phyloP scores from a whole-genome alignment of 1,140 invertebrate species.

The Oncopodura yosiiana region DNA sequence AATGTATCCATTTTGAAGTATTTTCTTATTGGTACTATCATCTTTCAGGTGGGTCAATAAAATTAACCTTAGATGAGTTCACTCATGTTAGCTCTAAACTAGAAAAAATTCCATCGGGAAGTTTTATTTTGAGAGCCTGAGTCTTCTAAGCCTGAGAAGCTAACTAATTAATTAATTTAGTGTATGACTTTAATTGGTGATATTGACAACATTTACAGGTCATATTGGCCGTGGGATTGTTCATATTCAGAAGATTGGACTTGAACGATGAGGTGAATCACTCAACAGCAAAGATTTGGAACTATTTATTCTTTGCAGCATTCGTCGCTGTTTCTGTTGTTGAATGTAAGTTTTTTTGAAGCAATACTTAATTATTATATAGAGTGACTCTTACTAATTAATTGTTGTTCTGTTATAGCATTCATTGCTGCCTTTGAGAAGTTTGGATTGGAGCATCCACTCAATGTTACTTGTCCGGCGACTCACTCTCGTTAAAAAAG shows the following conservation, averaged over 20 bases:
- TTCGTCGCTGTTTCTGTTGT: constrained; percentile 3
- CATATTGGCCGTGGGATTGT: constrained; percentile 10
- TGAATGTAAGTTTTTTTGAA: too few relatives aligned
- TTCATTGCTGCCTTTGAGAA: constrained; percentile 17
- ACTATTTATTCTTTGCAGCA: constrained; percentile 4
- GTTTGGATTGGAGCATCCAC: constrained; percentile 18
- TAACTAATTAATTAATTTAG: too few relatives aligned
- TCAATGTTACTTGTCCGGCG: constrained; percentile 2
- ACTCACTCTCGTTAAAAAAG: too few relatives aligned
- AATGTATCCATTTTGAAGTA: constrained; percentile 1
- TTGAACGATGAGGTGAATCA: constrained; percentile 13
- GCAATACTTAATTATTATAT: too few relatives aligned
- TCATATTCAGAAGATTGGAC: constrained; percentile 17
- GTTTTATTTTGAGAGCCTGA: too few relatives aligned
- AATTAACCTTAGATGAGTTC: background rate
- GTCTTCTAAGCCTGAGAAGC: too few relatives aligned
- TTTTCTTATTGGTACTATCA: constrained; percentile 18
- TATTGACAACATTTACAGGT: too few relatives aligned
- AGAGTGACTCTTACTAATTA: too few relatives aligned
- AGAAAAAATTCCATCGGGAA: too few relatives aligned
- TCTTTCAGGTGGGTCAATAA: constrained; percentile 10
- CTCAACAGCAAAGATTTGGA: constrained; percentile 1
- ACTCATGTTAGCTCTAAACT: background rate
- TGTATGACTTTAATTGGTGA: too few relatives aligned
- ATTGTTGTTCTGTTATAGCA: too few relatives aligned